Evolutionary conservation across 2,797 vertebrate species (phyloP).

Genomic region (Phrynocephalus vlangalii): DNA sequence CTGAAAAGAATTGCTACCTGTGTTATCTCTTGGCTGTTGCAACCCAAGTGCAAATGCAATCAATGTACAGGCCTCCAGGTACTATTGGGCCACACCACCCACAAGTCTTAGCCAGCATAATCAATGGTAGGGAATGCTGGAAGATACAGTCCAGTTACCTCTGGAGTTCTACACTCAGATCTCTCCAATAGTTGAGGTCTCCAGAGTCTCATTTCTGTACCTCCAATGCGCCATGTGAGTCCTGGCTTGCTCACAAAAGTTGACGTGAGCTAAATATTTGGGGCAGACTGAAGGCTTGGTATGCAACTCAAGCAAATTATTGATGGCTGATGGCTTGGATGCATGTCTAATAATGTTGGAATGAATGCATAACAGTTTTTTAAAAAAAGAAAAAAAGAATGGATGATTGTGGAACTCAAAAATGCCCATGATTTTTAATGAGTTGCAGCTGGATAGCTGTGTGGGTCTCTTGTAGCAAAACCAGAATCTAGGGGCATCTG

Average conservation of each 20-base stretch:
- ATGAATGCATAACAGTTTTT: accelerated
- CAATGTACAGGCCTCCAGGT: too few relatives aligned
- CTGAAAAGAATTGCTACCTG: too few relatives aligned
- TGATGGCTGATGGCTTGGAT: background rate
- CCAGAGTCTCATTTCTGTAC: background rate
- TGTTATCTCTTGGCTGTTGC: too few relatives aligned
- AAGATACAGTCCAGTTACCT: too few relatives aligned
- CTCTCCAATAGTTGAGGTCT: background rate
- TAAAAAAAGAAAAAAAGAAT: constrained; percentile 10
- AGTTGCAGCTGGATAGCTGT: background rate
- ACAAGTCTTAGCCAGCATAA: too few relatives aligned
- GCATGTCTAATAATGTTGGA: background rate
- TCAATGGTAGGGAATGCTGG: too few relatives aligned
- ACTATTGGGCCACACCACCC: too few relatives aligned
- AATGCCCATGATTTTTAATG: background rate
- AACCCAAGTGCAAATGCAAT: too few relatives aligned
- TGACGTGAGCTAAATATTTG: background rate
- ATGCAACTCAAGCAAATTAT: background rate
- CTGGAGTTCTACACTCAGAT: too few relatives aligned
- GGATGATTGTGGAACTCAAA: constrained; percentile 29
- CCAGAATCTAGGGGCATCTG: background rate
- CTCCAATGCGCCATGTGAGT: too few relatives aligned
- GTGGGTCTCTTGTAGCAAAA: background rate
- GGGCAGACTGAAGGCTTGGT: background rate
- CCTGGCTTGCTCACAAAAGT: background rate